Evolutionary conservation across 2,797 vertebrate genomes (phyloP), one percentile per base, ranked within the genome.

Genomic region (Eurystomus glaucurus): DNA sequence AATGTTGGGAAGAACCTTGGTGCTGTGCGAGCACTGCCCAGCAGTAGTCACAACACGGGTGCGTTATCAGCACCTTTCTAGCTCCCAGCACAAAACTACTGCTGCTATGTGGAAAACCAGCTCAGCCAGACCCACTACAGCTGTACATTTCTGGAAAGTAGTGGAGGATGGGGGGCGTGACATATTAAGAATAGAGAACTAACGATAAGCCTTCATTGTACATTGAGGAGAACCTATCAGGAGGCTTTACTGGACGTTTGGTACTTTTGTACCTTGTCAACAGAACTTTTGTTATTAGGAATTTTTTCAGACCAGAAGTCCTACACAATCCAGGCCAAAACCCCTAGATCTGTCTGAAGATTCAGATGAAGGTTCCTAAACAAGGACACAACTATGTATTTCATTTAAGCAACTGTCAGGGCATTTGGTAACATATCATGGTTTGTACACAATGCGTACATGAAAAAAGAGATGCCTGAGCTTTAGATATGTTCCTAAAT

Each of bases 291-390:
- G 33, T 71, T 28, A 18, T 25, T 85, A 13, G n/a, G 31, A 13
- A 1, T 26, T 55, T 77, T 51, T 45, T 58, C 58, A 25, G 66
- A 86, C 80, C 39, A 96, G 55, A 86, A 72, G 4, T 69, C 13
- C 9, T 43, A 12, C 58, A 22, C 51, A 85, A 37, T 55, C 60
- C 25, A 70, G 78, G 39, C 23, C 39, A 90, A 96, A 90, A 94
- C 14, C 35, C 50, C 33, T 50, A 68, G 64, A 54, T 35, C 16
- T 51, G 7, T 72, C n/a, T 94, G 50, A 68, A 45, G 48, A 10
- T 77, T 88, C 87, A 90, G 89, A 69, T 69, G n/a, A 52, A 88
- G 11, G 10, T 93, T 93, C 51, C 76, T 94, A 50, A 68, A 54
- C 54, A 95, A 74, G 33, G 65, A 31, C 17, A 75, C 61, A 94